Base-by-base conservation (phyloP, 1,140 invertebrate species). In the Anoplolepis gracilipes region DNA sequence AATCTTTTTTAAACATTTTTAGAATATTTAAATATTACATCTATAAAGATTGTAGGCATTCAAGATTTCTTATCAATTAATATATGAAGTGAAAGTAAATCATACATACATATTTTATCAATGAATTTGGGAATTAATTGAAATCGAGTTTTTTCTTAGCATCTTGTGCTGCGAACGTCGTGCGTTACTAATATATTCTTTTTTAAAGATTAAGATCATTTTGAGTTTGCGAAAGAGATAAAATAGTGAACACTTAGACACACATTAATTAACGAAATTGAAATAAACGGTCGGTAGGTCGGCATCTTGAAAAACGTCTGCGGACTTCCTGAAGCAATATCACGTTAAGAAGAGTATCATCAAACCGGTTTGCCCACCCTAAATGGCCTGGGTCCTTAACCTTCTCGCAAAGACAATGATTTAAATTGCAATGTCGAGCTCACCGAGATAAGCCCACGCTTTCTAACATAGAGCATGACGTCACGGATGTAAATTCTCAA, bases 351-450 rank as follows among this genome's bases (percentile, higher is more conserved):
- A 53, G 62, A 67, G 65, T 78, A 67, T 33, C 42, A 42, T n/a
- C 36, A 78, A 79, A 79, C 76, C 76, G 62, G 76, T 79, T 79
- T 79, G 62, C 62, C 65, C 28, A 49, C 39, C 62, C 62, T 67
- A 79, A n/a, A 79, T 67, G 33, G 42, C 30, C 13, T 39, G 61
- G 62, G 76, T 79, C 76, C 76, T 79, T 79, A 79, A 79, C 76
- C 76, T 79, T 67, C 62, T 55, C 30, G 30, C 76, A 79, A 55
- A 67, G 76, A 79, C 76, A 79, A 79, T 79, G 76, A 79, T 79
- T 79, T 79, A 79, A 49, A 55, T 62, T 79, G 42, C 61, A 79
- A 46, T 8, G 36, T 11, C 59, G 30, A 53, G 61, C 30, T 53
- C 61, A 4, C 22, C 22, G 61, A 79, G 76, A 67, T 79, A 79